Evolutionary conservation across 2,888 invertebrate species (phyloP), one percentile per base, ranked within the genome.

Genomic region (Bedellia somnulentella): DNA sequence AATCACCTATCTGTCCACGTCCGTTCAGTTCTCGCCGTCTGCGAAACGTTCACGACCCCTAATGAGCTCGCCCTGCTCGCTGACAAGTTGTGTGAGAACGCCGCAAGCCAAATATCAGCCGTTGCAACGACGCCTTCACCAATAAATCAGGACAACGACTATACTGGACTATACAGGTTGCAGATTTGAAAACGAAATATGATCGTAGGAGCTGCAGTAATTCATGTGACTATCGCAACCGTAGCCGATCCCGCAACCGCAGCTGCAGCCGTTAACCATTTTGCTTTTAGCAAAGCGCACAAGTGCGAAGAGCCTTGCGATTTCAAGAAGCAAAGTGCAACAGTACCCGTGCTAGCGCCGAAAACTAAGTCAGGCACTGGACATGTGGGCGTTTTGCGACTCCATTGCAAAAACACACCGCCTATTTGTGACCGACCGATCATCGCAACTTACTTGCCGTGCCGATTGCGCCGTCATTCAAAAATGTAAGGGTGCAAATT

Each of bases 281-380:
- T 18, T 38, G 38, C 17, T 36, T 27, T 34, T n/a, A 21, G 6
- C 5, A 21, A 30, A 18, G 37, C 35, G 11, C 18, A 28, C 24
- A 29, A 25, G 24, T 36, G 38, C 15, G 32, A 30, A 3, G 10
- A 6, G 13, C 29, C 29, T 2, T 29, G 29, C 22, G 9, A 15
- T 3, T 27, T 12, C 4, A 15, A 15, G 8, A 3, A 27, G 4
- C 17, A 24, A 5, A 18, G n/a, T n/a, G n/a, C n/a, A n/a, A n/a
- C n/a, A n/a, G n/a, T n/a, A n/a, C n/a, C n/a, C n/a, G n/a, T n/a
- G n/a, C n/a, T n/a, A n/a, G n/a, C n/a, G n/a, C n/a, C n/a, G 10
- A 2, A 11, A 18, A 26, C 15, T 25, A 32, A 22, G 17, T 11
- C 10, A 18, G 22, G 24, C 31, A 30, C 18, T 35, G 30, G 34